phyloP scores from a whole-genome alignment of 2,888 invertebrate species.

The Ectobius pallidus region DNA sequence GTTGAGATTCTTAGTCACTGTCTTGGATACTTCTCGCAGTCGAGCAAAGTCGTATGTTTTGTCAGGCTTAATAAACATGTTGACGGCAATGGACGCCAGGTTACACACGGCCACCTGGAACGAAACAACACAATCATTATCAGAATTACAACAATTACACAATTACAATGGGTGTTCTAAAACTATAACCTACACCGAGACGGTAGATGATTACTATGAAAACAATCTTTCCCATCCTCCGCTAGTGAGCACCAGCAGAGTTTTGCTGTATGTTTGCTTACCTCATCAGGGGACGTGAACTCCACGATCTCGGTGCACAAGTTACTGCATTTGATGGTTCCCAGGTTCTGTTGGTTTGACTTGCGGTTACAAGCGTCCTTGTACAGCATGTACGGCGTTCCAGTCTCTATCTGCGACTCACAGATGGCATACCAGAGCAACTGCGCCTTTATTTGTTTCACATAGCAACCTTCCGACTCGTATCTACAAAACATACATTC shows the following conservation, averaged over 20 bases:
- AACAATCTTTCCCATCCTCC: too few species aligned
- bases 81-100: conserved; percentile 95
- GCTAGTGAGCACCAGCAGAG: too few species aligned
- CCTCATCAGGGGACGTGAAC: conserved; percentile 89
- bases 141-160: too few species aligned
- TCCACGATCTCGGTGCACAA: conserved; percentile 98
- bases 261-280: too few species aligned
- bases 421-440: conserved; percentile 93
- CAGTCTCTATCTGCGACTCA: conserved; percentile 95
- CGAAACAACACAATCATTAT: too few species aligned
- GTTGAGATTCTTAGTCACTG: conserved; percentile 89
- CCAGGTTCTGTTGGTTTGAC: conserved; percentile 97
- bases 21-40: conserved; percentile 86
- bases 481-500: too few species aligned
- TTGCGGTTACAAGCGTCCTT: conserved; percentile 97
- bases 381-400: conserved; percentile 96
- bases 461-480: conserved; percentile 77
- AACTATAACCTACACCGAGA: too few species aligned
- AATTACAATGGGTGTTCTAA: too few species aligned
- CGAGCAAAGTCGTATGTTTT: conserved; percentile 87
- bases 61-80: conserved; percentile 85
- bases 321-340: conserved; percentile 98
- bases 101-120: conserved; percentile 90
- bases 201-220: too few species aligned
- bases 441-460: conserved; percentile 76